Evolutionary conservation across 1,140 invertebrate species (phyloP).

Genomic region (Heterodera schachtii): DNA sequence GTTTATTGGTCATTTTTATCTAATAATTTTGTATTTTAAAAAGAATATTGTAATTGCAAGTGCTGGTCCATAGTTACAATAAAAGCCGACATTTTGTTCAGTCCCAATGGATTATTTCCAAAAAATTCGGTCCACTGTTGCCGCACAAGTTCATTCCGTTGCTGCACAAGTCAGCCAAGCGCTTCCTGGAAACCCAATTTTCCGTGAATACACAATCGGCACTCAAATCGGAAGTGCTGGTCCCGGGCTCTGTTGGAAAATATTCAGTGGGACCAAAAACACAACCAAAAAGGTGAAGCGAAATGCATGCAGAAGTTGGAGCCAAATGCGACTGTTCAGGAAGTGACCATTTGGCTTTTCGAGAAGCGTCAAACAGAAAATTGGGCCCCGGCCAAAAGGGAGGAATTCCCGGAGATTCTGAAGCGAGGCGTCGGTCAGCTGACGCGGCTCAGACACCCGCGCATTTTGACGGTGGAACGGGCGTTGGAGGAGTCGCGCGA

Average conservation of each 20-base stretch:
- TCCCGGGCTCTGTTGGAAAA: slow-evolving; percentile 86
- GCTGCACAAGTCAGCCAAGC: slow-evolving; percentile 72
- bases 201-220: slow-evolving; percentile 87
- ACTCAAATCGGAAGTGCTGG: slow-evolving; percentile 86
- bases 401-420: slow-evolving; percentile 81
- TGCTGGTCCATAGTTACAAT: no score
- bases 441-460: slow-evolving; percentile 89
- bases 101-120: no score
- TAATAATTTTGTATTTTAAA: no score
- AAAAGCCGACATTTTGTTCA: no score
- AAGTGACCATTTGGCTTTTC: slow-evolving; percentile 91
- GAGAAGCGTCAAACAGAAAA: slow-evolving; percentile 86
- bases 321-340: slow-evolving; percentile 68
- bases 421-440: slow-evolving; percentile 83
- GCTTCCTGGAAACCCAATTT: slow-evolving; percentile 91
- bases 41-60: no score
- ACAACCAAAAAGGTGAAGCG: slow-evolving; percentile 78
- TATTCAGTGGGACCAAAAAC: slow-evolving; percentile 88
- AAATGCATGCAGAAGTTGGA: no score
- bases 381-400: slow-evolving; percentile 79
- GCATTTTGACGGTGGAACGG: slow-evolving; percentile 89
- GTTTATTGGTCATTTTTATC: no score
- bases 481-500: slow-evolving; percentile 90
- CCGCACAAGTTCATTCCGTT: slow-evolving; percentile 49
- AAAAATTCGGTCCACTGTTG: slow-evolving; percentile 21